Conservation (phyloP, 1,140 invertebrate species). For the Geopemphigus sp. region DNA sequence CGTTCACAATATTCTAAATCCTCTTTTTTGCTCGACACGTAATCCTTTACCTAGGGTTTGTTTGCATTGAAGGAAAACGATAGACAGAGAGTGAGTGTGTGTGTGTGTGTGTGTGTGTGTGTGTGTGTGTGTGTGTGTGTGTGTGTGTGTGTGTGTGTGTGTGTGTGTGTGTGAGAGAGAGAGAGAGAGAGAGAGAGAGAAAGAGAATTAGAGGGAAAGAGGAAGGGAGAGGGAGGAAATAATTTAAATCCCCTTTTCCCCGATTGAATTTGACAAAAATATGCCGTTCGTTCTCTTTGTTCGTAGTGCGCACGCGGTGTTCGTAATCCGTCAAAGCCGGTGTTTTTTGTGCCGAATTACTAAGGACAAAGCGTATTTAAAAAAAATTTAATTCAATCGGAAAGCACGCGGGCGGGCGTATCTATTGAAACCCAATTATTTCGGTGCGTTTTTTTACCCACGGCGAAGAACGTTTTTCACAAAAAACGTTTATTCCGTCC, state of each 20-base stretch:
- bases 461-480: background rate
- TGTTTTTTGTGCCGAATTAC: constrained; percentile 7
- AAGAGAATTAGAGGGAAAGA: background rate
- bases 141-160: too few species aligned
- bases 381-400: constrained; percentile 29
- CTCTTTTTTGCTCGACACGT: constrained; percentile 7
- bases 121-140: too few species aligned
- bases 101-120: too few species aligned
- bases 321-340: constrained; percentile 44
- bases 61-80: constrained; percentile 19
- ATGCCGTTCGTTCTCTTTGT: constrained; percentile 25
- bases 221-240: background rate
- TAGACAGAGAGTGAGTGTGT: too few species aligned
- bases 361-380: constrained; percentile 16
- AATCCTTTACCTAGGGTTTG: constrained; percentile 16
- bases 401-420: background rate
- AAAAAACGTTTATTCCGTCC: background rate
- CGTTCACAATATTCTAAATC: constrained; percentile 3
- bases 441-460: background rate
- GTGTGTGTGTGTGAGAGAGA: too few species aligned
- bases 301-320: constrained; percentile 16
- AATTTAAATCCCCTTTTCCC: constrained; percentile 31
- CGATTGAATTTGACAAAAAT: constrained; percentile 46
- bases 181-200: background rate
- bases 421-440: constrained; percentile 37